A percentile compares a stretch with the other conserved stretches of the same genome.
Conservation (phyloP, 1,140 invertebrate genomes). For the Nephotettix cincticeps region DNA sequence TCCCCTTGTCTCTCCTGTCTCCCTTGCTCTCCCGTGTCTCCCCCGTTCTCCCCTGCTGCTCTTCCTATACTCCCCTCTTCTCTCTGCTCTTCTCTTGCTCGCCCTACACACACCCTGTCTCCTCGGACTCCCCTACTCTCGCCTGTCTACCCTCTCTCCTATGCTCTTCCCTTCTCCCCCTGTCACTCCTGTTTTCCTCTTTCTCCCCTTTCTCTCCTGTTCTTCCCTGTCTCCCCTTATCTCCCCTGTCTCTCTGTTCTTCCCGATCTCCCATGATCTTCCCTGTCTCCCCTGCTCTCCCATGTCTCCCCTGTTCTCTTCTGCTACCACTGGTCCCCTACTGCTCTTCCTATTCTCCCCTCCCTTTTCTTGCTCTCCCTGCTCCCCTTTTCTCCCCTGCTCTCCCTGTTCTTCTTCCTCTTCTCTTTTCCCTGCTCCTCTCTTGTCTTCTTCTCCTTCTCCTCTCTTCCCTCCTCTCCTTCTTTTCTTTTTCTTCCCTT, state of each 20-base stretch:
- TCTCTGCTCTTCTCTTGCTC: background rate
- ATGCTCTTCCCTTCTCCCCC: background rate
- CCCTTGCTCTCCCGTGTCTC: background rate
- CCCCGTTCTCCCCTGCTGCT: background rate
- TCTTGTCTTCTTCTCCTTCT: background rate
- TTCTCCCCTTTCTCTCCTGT: background rate
- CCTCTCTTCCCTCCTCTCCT: background rate
- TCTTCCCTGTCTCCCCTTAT: background rate
- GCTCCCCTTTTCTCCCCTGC: no score
- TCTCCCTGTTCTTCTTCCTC: no score
- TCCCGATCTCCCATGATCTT: background rate
- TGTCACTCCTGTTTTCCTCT: background rate
- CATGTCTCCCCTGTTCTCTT: no score
- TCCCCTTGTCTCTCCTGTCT: background rate
- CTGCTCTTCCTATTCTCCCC: no score
- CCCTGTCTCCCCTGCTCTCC: no score
- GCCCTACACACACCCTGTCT: background rate
- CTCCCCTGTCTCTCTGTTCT: background rate
- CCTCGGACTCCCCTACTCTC: background rate
- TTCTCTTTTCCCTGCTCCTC: no score
- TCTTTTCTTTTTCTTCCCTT: background rate
- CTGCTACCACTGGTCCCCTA: no score
- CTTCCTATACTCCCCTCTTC: background rate
- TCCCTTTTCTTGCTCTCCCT: no score
- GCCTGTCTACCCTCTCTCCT: background rate